Base-by-base conservation (phyloP, 2,113 vertebrate genomes). In the Tychaedon coryphoeus region DNA sequence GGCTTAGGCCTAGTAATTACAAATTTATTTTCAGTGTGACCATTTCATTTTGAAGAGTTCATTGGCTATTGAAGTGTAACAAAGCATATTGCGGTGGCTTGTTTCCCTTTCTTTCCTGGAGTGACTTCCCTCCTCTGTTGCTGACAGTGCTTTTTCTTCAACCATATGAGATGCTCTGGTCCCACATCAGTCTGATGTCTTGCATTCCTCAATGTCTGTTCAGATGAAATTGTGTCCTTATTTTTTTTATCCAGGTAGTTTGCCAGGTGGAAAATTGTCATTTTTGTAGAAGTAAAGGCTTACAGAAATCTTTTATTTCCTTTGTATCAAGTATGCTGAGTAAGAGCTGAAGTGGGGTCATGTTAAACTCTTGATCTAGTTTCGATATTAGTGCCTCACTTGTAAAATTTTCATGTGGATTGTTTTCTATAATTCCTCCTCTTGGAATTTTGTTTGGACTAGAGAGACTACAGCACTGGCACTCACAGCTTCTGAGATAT, bases 91-190 rank as follows among this genome's bases (percentile, higher is more conserved):
- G 70, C 1, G 6, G 17, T 71, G 42, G 19, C 26, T 83, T 5
- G 1, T 89, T 90, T 78, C 22, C 45, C 40, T 91, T 71, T 33
- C 45, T 48, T 92, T 87, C 45, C n/a, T 58, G 78, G 58, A 66
- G 17, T 78, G 43, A 36, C 43, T 73, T 65, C 48, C 34, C 31
- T 42, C 3, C 45, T 86, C 0, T 38, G 8, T 51, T 84, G 53
- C 83, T 93, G 65, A 86, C 45, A 11, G 23, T 13, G 31, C 45
- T 57, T 95, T 94, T 86, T 64, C 64, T 48, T 51, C 34, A 71
- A 14, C 34, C 22, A 4, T 20, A 33, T 2, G 16, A 69, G 76
- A n/a, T 5, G 1, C 26, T 58, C 15, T 69, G 69, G 45, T 75
- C 54, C 43, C 45, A 60, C 40, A 34, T 23, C 28, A 62, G 86